These are phyloP conservation scores for Rhinogobius similis DNA, from an alignment of 2,113 vertebrate genomes.

Conservation along the genomic window DNA sequence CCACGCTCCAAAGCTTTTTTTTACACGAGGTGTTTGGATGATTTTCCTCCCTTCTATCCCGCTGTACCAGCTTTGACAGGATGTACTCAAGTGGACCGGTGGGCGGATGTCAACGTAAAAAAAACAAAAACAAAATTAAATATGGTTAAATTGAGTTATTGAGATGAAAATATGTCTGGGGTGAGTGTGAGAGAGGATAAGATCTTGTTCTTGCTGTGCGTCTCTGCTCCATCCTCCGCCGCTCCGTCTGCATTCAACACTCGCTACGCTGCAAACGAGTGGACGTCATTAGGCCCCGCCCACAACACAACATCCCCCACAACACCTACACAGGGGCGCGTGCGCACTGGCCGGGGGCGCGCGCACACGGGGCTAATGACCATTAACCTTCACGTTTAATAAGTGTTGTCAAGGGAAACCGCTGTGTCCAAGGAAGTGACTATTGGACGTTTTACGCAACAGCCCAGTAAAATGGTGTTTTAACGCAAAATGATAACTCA, in stretches of 20 bases:
- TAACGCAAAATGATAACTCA: neutral
- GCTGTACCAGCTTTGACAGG: conserved; percentile 33
- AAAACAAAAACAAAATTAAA: neutral
- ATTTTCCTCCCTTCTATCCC: conserved; percentile 24
- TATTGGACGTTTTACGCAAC: neutral
- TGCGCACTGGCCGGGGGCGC: neutral
- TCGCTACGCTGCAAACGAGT: conserved; percentile 30
- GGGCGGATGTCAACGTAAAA: conserved; percentile 17
- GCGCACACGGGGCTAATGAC: neutral
- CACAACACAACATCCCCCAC: conserved; percentile 20
- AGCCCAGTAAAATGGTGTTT: neutral
- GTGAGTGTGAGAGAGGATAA: conserved; percentile 18
- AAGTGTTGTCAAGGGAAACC: neutral
- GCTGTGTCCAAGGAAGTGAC: neutral
- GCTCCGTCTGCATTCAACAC: conserved; percentile 53
- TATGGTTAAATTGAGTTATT: neutral
- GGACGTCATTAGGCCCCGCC: conserved; percentile 71
- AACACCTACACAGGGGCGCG: neutral
- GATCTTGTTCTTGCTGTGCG: conserved; percentile 5
- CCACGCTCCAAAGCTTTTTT: conserved; percentile 15
- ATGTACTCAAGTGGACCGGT: conserved; percentile 22
- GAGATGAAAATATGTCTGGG: conserved; percentile 5
- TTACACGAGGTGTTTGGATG: neutral
- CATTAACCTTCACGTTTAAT: neutral
- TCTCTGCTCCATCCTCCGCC: conserved; percentile 59